Percentiles rank a stretch among this genome's conserved stretches.
Evolutionary conservation across 2,888 invertebrate species (phyloP).

Genomic region (Drosophila anomelani): DNA sequence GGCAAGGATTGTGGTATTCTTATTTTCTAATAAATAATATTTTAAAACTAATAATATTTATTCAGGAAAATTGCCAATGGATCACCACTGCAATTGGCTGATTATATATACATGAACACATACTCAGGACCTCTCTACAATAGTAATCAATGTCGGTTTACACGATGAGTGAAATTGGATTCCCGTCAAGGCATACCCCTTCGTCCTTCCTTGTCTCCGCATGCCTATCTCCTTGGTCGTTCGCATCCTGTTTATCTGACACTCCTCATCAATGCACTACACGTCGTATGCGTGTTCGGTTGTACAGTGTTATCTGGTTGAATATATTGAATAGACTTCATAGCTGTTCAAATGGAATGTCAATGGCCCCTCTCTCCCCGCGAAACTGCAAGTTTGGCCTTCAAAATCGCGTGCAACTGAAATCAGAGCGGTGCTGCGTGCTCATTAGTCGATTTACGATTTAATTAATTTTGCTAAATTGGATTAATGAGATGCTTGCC

Average conservation of each 20-base stretch:
- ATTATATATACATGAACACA: slow-evolving; percentile 12
- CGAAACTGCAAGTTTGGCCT: slow-evolving; percentile 29
- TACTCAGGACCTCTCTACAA: slow-evolving; percentile 18
- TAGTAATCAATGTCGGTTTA: slow-evolving; percentile 45
- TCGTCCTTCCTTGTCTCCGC: neutral
- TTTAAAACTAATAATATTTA: neutral
- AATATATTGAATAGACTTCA: slow-evolving; percentile 62
- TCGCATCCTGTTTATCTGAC: slow-evolving; percentile 24
- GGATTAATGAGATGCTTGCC: slow-evolving; percentile 80
- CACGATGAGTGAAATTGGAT: slow-evolving; percentile 46
- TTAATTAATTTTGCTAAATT: slow-evolving; percentile 79
- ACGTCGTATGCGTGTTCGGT: slow-evolving; percentile 61
- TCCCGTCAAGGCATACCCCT: slow-evolving; percentile 8
- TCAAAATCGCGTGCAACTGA: slow-evolving; percentile 40
- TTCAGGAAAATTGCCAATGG: neutral
- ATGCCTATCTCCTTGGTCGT: neutral
- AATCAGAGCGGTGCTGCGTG: slow-evolving; percentile 56
- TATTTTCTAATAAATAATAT: neutral
- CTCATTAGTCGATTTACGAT: slow-evolving; percentile 80
- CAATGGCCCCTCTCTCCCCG: neutral
- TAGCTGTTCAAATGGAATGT: slow-evolving; percentile 31
- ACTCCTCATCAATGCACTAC: slow-evolving; percentile 61
- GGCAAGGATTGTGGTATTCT: no score
- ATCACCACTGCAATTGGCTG: neutral
- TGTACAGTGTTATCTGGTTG: slow-evolving; percentile 60